Conservation (phyloP, 2,113 vertebrate genomes). For the Macrotis lagotis region DNA sequence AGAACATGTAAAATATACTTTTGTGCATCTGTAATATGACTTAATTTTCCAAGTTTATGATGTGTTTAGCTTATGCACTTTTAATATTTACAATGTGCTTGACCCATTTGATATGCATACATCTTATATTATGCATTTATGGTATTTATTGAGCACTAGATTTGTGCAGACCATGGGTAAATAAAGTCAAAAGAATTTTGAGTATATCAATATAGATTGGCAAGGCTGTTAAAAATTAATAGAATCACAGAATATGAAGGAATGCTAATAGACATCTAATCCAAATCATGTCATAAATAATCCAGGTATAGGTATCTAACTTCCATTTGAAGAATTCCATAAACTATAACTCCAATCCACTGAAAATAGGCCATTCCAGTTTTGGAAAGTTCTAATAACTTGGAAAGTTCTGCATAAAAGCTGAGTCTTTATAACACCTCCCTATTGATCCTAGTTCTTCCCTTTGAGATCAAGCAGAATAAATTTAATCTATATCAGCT, state of each 20-base stretch:
- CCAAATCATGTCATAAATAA: background rate
- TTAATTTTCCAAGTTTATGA: background rate
- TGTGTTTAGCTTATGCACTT: background rate
- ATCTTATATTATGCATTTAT: background rate
- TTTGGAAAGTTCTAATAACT: too few relatives aligned
- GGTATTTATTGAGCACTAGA: background rate
- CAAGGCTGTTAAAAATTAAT: background rate
- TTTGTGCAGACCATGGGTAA: background rate
- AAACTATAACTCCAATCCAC: background rate
- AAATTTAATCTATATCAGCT: background rate
- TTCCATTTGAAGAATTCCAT: background rate
- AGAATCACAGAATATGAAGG: background rate
- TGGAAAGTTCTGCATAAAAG: too few relatives aligned
- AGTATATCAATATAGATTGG: background rate
- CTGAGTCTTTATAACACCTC: background rate
- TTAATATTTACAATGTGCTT: background rate
- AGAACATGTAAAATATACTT: background rate
- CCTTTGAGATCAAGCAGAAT: background rate
- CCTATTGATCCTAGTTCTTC: background rate
- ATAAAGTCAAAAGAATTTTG: background rate
- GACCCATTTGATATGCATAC: background rate
- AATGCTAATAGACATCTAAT: background rate
- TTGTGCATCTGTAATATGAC: background rate
- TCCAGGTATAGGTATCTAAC: background rate
- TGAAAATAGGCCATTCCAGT: too few relatives aligned